Percentiles rank a stretch among this genome's conserved stretches.
Evolutionary conservation across 2,113 vertebrate genomes (phyloP).

Genomic region (Melanostigma gelatinosum): DNA sequence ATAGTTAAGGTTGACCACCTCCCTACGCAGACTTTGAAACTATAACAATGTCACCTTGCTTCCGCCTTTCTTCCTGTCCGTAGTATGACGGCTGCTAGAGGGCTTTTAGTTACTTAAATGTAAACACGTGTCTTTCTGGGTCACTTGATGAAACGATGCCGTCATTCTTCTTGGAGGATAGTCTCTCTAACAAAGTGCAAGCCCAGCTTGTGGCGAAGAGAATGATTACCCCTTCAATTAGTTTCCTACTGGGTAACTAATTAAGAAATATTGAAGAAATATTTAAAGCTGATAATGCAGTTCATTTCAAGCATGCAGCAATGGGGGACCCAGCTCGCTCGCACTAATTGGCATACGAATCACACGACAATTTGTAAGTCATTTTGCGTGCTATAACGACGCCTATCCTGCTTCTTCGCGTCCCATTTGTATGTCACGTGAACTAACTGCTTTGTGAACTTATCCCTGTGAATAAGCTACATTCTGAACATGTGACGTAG

Average conservation of each 20-base stretch:
- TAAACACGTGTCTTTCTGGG: not conserved
- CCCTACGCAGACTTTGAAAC: not conserved
- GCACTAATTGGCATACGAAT: not conserved
- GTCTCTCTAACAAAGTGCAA: not conserved
- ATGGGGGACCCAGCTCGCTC: no score
- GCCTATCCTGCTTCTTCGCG: not conserved
- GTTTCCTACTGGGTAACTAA: not conserved
- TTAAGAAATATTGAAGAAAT: no score
- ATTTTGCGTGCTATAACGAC: not conserved
- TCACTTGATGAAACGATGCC: not conserved
- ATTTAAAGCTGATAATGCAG: not conserved
- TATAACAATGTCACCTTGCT: not conserved
- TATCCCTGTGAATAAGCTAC: not conserved
- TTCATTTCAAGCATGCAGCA: not conserved
- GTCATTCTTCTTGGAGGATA: not conserved
- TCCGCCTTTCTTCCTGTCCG: not conserved
- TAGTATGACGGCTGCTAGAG: not conserved
- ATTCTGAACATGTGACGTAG: not conserved
- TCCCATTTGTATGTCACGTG: not conserved
- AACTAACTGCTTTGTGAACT: not conserved
- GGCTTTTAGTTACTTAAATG: not conserved
- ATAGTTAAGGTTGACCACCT: not conserved
- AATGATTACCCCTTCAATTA: not conserved
- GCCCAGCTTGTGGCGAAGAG: not conserved
- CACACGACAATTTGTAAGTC: not conserved